Evolutionary conservation across 2,888 invertebrate genomes (phyloP).

Genomic region (Callyntrura sp.): DNA sequence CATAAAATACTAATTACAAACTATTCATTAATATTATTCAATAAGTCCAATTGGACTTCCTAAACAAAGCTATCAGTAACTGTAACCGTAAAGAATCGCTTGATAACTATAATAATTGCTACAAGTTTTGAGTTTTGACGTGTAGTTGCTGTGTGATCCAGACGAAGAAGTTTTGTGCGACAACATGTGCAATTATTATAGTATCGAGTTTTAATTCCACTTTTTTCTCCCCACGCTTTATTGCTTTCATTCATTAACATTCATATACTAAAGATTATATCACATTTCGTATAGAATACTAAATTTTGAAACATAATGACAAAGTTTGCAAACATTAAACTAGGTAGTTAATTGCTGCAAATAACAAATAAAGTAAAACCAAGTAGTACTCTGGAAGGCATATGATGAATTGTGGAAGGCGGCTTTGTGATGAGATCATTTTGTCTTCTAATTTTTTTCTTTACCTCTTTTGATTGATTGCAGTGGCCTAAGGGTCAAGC

Average conservation of each 20-base stretch:
- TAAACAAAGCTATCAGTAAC: not conserved
- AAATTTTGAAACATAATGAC: not conserved
- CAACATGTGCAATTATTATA: not conserved
- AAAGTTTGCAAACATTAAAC: constrained; percentile 11
- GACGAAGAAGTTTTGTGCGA: too few relatives aligned
- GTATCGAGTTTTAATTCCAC: too few relatives aligned
- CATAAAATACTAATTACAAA: too few relatives aligned
- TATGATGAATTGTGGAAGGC: constrained; percentile 44
- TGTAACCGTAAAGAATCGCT: not conserved
- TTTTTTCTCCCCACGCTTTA: too few relatives aligned
- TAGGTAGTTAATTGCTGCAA: not conserved
- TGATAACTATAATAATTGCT: too few relatives aligned
- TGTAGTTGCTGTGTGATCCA: too few relatives aligned
- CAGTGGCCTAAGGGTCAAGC: constrained; percentile 31
- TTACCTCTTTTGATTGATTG: constrained; percentile 24
- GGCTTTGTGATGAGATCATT: constrained; percentile 50
- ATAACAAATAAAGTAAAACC: not conserved
- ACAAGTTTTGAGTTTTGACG: too few relatives aligned
- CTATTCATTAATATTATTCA: not conserved
- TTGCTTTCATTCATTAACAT: too few relatives aligned
- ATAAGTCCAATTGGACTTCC: not conserved
- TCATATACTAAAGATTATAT: too few relatives aligned
- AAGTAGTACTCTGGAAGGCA: constrained; percentile 51
- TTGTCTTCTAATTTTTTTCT: not conserved
- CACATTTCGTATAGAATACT: not conserved